Evolutionary conservation across 2,888 invertebrate species (phyloP).

Genomic region (Lasioglossum morio): DNA sequence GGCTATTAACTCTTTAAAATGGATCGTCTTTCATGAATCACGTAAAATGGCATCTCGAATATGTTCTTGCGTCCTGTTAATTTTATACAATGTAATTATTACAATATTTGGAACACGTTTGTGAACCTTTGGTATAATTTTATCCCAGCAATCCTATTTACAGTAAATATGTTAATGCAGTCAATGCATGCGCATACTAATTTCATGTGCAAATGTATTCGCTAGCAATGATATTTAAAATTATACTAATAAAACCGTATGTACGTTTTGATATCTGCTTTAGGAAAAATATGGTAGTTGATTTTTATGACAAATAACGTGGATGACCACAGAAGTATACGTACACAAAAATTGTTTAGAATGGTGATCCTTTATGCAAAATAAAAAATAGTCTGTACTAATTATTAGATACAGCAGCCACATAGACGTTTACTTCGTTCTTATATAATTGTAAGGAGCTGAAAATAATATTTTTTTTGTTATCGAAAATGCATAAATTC

Average conservation of each 20-base stretch:
- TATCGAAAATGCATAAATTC: no score
- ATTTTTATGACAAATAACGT: background rate
- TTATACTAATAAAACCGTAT: background rate
- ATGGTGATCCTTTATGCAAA: no score
- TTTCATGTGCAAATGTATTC: background rate
- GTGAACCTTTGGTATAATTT: background rate
- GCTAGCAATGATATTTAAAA: background rate
- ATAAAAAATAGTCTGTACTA: no score
- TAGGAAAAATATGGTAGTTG: background rate
- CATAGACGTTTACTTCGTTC: no score
- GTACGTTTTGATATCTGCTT: background rate
- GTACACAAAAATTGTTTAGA: background rate
- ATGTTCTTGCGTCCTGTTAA: background rate
- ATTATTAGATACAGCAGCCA: no score
- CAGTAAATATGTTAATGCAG: background rate
- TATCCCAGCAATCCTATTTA: background rate
- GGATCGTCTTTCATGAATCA: background rate
- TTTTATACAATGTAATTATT: background rate
- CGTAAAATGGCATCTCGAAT: background rate
- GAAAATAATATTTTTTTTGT: no score
- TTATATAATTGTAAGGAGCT: no score
- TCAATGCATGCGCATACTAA: conserved; percentile 5
- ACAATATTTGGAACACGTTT: background rate
- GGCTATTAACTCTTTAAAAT: background rate
- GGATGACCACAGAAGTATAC: background rate